phyloP scores from a whole-genome alignment of 2,888 invertebrate species.

The Hyposoter dolosus region DNA sequence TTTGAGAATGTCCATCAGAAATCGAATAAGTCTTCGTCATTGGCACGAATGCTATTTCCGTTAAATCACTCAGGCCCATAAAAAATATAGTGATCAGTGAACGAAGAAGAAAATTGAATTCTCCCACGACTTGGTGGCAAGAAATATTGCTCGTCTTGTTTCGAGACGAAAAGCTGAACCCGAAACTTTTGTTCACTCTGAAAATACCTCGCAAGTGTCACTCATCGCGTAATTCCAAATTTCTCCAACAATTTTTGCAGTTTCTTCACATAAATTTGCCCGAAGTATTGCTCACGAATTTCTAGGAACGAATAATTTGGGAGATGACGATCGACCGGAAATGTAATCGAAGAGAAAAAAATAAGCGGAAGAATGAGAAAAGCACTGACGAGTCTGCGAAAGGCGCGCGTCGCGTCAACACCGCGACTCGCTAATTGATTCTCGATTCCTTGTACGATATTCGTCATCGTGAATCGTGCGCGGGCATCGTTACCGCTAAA shows the following conservation, averaged over 20 bases:
- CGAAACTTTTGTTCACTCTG: neutral
- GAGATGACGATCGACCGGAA: conserved; percentile 55
- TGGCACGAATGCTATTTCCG: neutral
- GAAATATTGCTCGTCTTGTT: neutral
- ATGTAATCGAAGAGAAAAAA: conserved; percentile 10
- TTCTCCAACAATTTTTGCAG: neutral
- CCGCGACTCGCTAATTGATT: conserved; percentile 54
- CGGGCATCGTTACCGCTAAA: neutral
- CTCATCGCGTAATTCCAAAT: neutral
- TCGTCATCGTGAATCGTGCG: conserved; percentile 44
- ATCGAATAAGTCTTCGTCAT: conserved; percentile 1
- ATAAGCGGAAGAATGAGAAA: conserved; percentile 31
- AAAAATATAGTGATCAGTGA: neutral
- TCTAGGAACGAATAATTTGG: conserved; percentile 23
- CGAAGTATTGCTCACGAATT: neutral
- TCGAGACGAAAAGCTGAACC: neutral
- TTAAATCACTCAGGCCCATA: neutral
- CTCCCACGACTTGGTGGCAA: neutral
- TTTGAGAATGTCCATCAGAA: neutral
- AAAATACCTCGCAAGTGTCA: neutral
- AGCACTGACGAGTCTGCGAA: conserved; percentile 47
- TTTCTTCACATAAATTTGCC: neutral
- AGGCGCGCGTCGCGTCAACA: too few species aligned
- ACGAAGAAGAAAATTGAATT: neutral
- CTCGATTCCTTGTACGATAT: conserved; percentile 34